phyloP scores from a whole-genome alignment of 2,797 vertebrate genomes.

The Bucorvus abyssinicus region DNA sequence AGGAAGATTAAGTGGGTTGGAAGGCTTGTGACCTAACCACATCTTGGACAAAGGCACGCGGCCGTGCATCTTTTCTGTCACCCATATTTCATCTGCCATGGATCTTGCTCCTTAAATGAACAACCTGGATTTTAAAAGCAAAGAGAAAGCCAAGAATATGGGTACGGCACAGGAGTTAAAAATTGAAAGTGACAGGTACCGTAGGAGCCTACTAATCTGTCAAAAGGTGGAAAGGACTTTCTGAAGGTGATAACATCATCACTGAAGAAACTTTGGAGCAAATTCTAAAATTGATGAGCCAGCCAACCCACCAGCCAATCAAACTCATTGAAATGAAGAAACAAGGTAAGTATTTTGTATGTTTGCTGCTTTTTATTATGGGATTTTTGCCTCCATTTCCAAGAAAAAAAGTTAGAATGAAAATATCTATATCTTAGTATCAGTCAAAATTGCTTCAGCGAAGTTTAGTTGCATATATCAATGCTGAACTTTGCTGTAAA shows the following conservation, averaged over 20 bases:
- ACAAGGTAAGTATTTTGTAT: not conserved
- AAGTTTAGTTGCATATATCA: not conserved
- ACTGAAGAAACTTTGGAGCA: not conserved
- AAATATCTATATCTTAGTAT: not conserved
- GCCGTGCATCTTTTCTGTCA: not conserved
- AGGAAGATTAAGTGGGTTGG: not conserved
- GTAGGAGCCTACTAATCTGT: not conserved
- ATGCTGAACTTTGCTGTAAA: not conserved
- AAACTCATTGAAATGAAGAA: not conserved
- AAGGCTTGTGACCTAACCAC: not conserved
- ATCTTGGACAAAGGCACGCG: rapidly evolving
- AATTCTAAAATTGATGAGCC: not conserved
- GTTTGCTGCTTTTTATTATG: not conserved
- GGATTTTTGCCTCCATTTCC: not conserved
- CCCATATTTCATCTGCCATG: not conserved
- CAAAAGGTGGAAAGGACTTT: not conserved
- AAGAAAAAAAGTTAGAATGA: not conserved
- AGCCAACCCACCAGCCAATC: not conserved
- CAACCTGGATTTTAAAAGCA: not conserved
- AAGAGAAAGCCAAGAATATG: not conserved
- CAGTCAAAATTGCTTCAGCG: not conserved
- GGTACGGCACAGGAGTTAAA: not conserved
- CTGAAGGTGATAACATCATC: not conserved
- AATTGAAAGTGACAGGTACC: not conserved
- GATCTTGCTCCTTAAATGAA: not conserved